These are phyloP conservation scores for Synergus itoensis DNA, from an alignment of 2,888 invertebrate genomes.

Conservation along the genomic window DNA sequence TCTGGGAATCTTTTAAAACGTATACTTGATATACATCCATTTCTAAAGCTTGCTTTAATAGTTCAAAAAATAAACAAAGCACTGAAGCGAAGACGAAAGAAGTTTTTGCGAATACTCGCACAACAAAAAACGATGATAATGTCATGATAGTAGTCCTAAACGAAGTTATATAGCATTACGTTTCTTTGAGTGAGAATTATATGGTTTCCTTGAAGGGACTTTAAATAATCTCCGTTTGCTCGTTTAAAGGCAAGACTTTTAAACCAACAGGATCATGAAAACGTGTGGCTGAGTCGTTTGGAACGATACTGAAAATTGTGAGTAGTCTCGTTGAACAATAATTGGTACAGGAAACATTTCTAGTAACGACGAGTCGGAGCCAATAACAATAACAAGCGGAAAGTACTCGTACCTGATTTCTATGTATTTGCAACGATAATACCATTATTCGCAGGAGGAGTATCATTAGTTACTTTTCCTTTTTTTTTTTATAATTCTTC, in stretches of 20 bases:
- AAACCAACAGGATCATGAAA: slow-evolving; percentile 24
- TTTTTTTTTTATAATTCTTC: background rate
- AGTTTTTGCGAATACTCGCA: background rate
- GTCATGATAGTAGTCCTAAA: slow-evolving; percentile 4
- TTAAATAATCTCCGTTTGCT: background rate
- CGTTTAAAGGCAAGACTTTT: background rate
- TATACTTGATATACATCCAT: background rate
- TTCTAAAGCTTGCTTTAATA: background rate
- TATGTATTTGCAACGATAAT: background rate
- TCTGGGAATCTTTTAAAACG: too few species aligned
- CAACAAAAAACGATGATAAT: background rate
- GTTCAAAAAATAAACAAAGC: slow-evolving; percentile 8
- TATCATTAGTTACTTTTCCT: background rate
- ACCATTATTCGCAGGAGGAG: background rate
- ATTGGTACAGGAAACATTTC: background rate
- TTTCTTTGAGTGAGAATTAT: slow-evolving; percentile 19
- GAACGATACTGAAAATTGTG: background rate
- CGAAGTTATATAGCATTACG: slow-evolving; percentile 1
- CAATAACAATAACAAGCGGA: slow-evolving; percentile 1
- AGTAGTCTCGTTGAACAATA: background rate
- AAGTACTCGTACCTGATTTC: background rate
- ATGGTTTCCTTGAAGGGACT: slow-evolving; percentile 12
- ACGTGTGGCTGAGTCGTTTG: background rate
- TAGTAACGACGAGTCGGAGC: background rate
- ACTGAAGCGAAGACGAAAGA: background rate